Conservation (phyloP, 2,888 invertebrate species). For the Agelastica alni region DNA sequence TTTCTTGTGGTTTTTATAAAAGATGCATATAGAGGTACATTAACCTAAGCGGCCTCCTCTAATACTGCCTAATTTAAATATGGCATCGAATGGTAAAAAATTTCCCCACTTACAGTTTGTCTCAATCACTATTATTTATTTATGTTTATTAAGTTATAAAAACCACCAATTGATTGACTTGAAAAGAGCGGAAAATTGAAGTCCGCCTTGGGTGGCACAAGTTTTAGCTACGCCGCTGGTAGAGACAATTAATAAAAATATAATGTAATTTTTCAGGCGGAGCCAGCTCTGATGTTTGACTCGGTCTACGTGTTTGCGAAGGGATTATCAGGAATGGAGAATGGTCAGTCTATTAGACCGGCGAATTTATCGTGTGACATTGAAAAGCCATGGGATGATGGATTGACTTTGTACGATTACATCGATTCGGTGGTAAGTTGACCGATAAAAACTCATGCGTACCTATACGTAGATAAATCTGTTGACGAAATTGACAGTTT, state of each 20-base stretch:
- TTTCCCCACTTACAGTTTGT: too few relatives aligned
- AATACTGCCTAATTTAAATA: too few relatives aligned
- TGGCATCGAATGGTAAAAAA: too few relatives aligned
- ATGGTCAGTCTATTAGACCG: slow-evolving; percentile 69
- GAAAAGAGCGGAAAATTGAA: too few relatives aligned
- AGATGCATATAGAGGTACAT: too few relatives aligned
- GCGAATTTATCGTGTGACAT: slow-evolving; percentile 82
- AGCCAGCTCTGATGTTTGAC: slow-evolving; percentile 84
- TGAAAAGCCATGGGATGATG: slow-evolving; percentile 79
- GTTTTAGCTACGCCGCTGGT: neutral
- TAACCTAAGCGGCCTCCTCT: too few relatives aligned
- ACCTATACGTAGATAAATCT: neutral
- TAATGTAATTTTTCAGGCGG: slow-evolving; percentile 65
- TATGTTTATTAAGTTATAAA: too few relatives aligned
- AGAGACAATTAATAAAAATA: neutral
- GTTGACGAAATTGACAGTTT: slow-evolving; percentile 1
- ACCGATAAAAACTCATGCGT: slow-evolving; percentile 19
- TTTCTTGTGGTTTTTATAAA: too few relatives aligned
- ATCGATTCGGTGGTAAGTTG: slow-evolving; percentile 68
- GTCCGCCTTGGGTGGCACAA: too few relatives aligned
- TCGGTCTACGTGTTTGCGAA: slow-evolving; percentile 82
- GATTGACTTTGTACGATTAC: slow-evolving; percentile 74
- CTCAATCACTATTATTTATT: too few relatives aligned
- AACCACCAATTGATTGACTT: too few relatives aligned
- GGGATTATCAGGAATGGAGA: slow-evolving; percentile 74